Conservation (phyloP, 2,113 vertebrate genomes). For the Tringa solitaria region DNA sequence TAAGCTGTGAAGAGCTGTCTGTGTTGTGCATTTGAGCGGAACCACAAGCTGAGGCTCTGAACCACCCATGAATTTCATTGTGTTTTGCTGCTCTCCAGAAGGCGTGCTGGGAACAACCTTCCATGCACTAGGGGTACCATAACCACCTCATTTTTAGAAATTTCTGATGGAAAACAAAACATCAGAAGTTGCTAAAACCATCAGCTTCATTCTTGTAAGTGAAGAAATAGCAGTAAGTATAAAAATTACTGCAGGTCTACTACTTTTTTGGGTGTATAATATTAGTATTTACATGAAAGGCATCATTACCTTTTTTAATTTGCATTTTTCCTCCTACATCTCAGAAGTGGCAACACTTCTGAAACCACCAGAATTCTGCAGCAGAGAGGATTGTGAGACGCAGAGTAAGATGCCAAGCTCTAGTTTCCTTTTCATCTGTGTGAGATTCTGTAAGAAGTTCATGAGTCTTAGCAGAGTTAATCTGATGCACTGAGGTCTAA, state of each 20-base stretch:
- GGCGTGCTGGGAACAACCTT: accelerated
- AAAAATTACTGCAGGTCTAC: not conserved
- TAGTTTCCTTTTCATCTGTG: not conserved
- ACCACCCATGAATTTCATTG: not conserved
- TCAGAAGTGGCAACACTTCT: not conserved
- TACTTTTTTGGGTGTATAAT: not conserved
- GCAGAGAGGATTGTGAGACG: not conserved
- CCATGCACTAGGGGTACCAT: accelerated
- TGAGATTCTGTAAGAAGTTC: not conserved
- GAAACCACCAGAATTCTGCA: not conserved
- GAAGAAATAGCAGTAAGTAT: not conserved
- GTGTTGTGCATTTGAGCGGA: not conserved
- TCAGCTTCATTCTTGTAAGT: not conserved
- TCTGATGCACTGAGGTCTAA: not conserved
- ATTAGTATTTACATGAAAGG: not conserved
- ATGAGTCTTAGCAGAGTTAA: not conserved
- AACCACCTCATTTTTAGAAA: not conserved
- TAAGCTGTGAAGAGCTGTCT: not conserved
- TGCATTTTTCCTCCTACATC: not conserved
- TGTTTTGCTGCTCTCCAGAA: not conserved
- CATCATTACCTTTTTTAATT: not conserved
- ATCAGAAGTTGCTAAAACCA: too few species aligned
- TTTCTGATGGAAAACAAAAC: not conserved
- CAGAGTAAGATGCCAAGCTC: not conserved
- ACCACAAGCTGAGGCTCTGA: not conserved